Evolutionary conservation across 1,140 invertebrate genomes (phyloP), one percentile per base, ranked within the genome.

Genomic region (Drosophila pseudoananassae): DNA sequence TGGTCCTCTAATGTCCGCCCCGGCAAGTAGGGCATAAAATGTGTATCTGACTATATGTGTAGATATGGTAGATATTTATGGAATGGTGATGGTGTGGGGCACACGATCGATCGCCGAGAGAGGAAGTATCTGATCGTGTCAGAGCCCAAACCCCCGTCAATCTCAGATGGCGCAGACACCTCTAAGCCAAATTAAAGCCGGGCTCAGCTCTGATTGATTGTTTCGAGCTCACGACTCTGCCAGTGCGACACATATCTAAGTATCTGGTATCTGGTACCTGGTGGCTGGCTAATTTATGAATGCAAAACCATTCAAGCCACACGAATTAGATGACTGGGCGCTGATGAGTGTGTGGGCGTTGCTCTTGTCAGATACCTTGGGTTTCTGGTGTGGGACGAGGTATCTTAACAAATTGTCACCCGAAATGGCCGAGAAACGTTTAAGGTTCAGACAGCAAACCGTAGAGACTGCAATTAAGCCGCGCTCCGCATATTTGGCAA

Each of bases 261-360:
- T 75, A 71, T 59, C 52, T 55, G 76, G 23, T 63, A 59, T 75
- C 20, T 78, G n/a, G n/a, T n/a, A n/a, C n/a, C n/a, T n/a, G n/a
- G n/a, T n/a, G n/a, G n/a, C n/a, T 88, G 63, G 78, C 78, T 88
- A 87, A 87, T 87, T 87, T 87, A 87, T 87, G 78, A 87, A 87
- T 88, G 83, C 84, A 88, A 83, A 76, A 76, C 58, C 82, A 87
- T 88, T 87, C 83, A 83, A 68, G 71, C 73, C 73, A 72, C 73
- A 72, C 75, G 71, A 87, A 85, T 87, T 85, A 85, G 82, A 87
- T 85, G 82, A 80, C 72, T 66, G 68, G 25, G 38, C 33, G 63
- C 45, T 27, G 43, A 36, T 51, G 47, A 45, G 59, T 25, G 70
- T 71, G 79, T 88, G 75, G 74, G 82, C 70, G 76, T 77, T 40